phyloP scores from a whole-genome alignment of 2,888 invertebrate genomes.

The Euproctis similis region DNA sequence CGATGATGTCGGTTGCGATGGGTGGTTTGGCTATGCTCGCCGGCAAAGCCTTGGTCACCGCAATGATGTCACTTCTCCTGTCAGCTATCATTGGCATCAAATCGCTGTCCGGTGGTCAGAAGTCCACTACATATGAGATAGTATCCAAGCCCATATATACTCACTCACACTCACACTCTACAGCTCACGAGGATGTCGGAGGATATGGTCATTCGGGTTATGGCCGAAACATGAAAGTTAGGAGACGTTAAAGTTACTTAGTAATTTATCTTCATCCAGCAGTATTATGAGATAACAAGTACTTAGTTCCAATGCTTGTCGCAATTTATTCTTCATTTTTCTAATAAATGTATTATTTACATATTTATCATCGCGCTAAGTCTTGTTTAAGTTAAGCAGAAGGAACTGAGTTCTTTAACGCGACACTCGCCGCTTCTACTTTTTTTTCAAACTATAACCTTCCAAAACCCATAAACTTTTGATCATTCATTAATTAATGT shows the following conservation, averaged over 20 bases:
- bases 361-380: too few relatives aligned
- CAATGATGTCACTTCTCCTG: constrained; percentile 85
- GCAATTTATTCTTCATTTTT: too few relatives aligned
- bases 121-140: constrained; percentile 88
- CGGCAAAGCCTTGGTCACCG: constrained; percentile 89
- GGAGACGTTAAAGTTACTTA: constrained; percentile 36
- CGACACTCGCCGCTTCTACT: too few relatives aligned
- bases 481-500: too few relatives aligned
- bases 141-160: constrained; percentile 88
- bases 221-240: constrained; percentile 53
- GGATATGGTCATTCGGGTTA: constrained; percentile 75
- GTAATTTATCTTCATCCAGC: too few relatives aligned
- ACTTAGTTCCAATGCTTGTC: too few relatives aligned
- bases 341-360: too few relatives aligned
- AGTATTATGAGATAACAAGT: too few relatives aligned
- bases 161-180: constrained; percentile 77
- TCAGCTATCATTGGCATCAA: constrained; percentile 87
- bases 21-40: constrained; percentile 86
- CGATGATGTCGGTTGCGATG: constrained; percentile 82
- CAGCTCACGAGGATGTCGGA: constrained; percentile 75
- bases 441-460: too few relatives aligned
- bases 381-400: too few relatives aligned
- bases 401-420: too few relatives aligned
- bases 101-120: constrained; percentile 80
- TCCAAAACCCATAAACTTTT: too few relatives aligned